A percentile compares a stretch with the other conserved stretches of the same genome.
Evolutionary conservation across 23 tunicate genomes (phyloP).

Genomic region (Aplidium turbinatum): DNA sequence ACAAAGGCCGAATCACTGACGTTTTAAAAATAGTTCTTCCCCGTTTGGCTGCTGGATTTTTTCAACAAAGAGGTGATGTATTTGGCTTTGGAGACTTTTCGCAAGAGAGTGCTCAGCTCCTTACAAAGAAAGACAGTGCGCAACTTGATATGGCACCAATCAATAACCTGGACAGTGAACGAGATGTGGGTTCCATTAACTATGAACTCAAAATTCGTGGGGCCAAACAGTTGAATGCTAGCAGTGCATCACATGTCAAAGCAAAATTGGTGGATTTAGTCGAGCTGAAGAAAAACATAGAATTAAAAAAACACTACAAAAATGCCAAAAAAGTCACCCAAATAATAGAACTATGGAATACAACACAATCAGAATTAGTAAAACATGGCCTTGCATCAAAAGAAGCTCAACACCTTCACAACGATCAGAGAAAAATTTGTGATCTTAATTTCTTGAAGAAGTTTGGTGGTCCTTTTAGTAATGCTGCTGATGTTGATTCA

Average conservation of each 20-base stretch:
- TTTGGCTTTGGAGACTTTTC: constrained; percentile 15
- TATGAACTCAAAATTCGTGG: constrained; percentile 14
- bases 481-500: no score
- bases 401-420: no score
- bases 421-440: no score
- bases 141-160: not conserved
- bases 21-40: constrained; percentile 1
- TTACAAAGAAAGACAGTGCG: not conserved
- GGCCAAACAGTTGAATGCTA: not conserved
- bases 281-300: not conserved
- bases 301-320: constrained; percentile 3
- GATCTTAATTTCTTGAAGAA: no score
- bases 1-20: not conserved
- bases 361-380: not conserved
- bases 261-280: constrained; percentile 8
- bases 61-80: not conserved
- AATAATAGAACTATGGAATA: constrained; percentile 1
- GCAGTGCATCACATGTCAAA: constrained; percentile 4
- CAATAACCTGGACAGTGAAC: constrained; percentile 15
- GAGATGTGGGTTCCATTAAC: constrained; percentile 2
- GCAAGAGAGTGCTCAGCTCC: not conserved
- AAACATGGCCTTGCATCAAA: not conserved
- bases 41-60: not conserved
- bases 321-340: not conserved
- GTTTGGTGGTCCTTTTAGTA: no score